Evolutionary conservation across 2,888 invertebrate species (phyloP).

Genomic region (Gandaritis pyraliata): DNA sequence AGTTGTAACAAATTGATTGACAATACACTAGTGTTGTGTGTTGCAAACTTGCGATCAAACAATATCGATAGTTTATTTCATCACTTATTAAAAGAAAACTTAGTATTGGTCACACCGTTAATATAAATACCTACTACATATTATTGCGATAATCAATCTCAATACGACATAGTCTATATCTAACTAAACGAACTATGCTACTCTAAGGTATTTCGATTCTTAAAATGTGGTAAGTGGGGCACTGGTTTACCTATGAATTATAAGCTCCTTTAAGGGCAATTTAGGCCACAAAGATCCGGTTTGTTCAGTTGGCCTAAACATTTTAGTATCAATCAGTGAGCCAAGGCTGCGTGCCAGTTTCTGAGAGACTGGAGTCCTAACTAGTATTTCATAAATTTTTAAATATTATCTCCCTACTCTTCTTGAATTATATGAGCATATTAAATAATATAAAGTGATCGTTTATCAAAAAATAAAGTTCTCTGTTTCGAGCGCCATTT

Average conservation of each 20-base stretch:
- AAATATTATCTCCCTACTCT: background rate
- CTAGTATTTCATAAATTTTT: constrained; percentile 27
- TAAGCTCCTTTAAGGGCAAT: constrained; percentile 69
- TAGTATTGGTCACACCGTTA: too few relatives aligned
- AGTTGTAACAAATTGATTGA: too few relatives aligned
- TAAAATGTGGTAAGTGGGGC: constrained; percentile 60
- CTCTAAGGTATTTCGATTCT: constrained; percentile 31
- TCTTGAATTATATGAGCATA: background rate
- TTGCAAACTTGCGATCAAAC: too few relatives aligned
- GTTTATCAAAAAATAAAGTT: too few relatives aligned
- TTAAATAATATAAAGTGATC: background rate
- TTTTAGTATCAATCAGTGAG: constrained; percentile 65
- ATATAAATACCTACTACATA: too few relatives aligned
- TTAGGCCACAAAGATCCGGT: constrained; percentile 75
- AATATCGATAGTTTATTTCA: too few relatives aligned
- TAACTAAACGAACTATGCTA: constrained; percentile 51
- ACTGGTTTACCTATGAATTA: constrained; percentile 60
- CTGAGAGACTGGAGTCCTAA: constrained; percentile 40
- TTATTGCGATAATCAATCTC: too few relatives aligned
- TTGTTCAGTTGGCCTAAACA: constrained; percentile 66
- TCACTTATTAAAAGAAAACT: too few relatives aligned
- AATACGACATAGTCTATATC: too few relatives aligned
- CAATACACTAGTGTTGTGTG: too few relatives aligned
- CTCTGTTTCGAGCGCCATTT: too few relatives aligned
- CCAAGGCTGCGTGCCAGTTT: constrained; percentile 63